A percentile compares a stretch with the other conserved stretches of the same genome.
Evolutionary conservation across 2,888 invertebrate species (phyloP).

Genomic region (Fragum whitleyi): DNA sequence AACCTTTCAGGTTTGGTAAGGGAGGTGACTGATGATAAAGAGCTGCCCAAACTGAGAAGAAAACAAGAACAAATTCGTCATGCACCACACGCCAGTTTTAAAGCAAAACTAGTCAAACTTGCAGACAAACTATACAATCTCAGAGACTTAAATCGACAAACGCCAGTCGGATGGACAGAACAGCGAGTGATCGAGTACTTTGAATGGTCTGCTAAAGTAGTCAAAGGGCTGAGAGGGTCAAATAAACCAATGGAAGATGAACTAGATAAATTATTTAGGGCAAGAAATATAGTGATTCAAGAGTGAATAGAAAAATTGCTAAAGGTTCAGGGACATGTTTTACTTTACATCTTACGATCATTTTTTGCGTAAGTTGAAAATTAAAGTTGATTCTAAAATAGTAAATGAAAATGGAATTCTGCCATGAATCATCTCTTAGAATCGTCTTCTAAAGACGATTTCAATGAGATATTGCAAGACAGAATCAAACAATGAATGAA

Average conservation of each 20-base stretch:
- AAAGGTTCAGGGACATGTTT: too few species aligned
- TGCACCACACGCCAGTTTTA: slow-evolving; percentile 87
- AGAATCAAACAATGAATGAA: too few species aligned
- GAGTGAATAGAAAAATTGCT: too few species aligned
- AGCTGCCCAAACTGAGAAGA: slow-evolving; percentile 88
- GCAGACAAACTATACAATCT: slow-evolving; percentile 94
- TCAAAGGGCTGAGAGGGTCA: slow-evolving; percentile 89
- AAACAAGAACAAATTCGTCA: slow-evolving; percentile 88
- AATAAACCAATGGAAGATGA: slow-evolving; percentile 87
- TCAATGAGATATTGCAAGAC: too few species aligned
- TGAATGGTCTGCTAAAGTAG: slow-evolving; percentile 89
- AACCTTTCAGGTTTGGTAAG: slow-evolving; percentile 79
- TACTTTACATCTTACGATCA: too few species aligned
- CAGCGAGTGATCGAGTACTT: slow-evolving; percentile 89
- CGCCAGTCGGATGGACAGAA: slow-evolving; percentile 88
- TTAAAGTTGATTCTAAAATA: too few species aligned
- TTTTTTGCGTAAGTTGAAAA: too few species aligned
- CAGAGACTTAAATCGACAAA: slow-evolving; percentile 88
- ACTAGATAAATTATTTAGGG: slow-evolving; percentile 78
- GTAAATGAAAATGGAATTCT: too few species aligned
- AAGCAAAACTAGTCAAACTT: slow-evolving; percentile 91
- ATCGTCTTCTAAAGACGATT: too few species aligned
- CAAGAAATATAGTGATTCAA: slow-evolving; percentile 53
- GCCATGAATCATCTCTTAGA: too few species aligned
- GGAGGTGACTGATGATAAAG: slow-evolving; percentile 90